These are phyloP conservation scores for Bergia puertoricense DNA, from an alignment of 92 coral and sea anemone species.

Conservation along the genomic window DNA sequence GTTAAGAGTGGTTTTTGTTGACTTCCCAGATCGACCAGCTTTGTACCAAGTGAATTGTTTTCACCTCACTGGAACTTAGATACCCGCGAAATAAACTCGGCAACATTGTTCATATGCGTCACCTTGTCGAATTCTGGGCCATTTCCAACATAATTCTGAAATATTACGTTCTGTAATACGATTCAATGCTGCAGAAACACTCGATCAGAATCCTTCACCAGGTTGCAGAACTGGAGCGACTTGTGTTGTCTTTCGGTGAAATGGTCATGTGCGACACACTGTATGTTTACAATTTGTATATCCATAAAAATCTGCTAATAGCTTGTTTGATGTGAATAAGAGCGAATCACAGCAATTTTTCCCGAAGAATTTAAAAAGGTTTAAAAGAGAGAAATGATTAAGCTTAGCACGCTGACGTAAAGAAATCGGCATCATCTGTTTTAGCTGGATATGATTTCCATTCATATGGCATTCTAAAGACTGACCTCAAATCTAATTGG, in stretches of 20 bases:
- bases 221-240: background rate
- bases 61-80: background rate
- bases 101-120: background rate
- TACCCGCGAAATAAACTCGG: background rate
- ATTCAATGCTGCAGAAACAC: background rate
- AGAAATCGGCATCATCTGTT: background rate
- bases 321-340: background rate
- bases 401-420: background rate
- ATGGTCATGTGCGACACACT: background rate
- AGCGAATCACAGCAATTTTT: background rate
- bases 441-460: background rate
- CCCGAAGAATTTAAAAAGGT: background rate
- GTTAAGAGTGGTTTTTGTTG: background rate
- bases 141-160: background rate
- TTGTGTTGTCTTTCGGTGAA: background rate
- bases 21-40: background rate
- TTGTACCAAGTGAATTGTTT: background rate
- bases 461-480: too few species aligned
- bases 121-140: background rate
- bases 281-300: background rate
- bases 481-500: background rate
- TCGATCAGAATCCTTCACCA: background rate
- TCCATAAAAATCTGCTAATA: background rate
- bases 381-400: background rate
- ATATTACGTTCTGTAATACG: too few species aligned